Conservation (phyloP, 2,113 vertebrate genomes). For the Lanius collurio region DNA sequence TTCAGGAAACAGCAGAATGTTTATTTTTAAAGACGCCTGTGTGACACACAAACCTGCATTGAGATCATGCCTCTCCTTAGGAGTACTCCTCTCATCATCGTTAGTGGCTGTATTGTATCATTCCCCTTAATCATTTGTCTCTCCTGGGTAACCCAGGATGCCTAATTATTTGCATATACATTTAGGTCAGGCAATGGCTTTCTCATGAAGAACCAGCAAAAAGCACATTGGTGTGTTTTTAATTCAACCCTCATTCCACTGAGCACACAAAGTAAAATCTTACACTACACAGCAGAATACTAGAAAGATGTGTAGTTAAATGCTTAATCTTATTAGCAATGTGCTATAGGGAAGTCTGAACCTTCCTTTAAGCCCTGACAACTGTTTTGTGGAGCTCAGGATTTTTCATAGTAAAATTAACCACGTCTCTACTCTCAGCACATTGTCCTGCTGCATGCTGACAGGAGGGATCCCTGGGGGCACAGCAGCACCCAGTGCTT, state of each 20-base stretch:
- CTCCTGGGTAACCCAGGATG: neutral
- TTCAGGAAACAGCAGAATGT: neutral
- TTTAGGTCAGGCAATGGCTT: slow-evolving; percentile 39
- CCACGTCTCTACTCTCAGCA: neutral
- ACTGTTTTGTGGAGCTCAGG: neutral
- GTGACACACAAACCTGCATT: slow-evolving; percentile 41
- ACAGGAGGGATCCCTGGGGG: neutral
- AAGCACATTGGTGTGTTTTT: neutral
- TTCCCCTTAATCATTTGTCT: neutral
- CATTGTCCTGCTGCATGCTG: neutral
- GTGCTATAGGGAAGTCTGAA: slow-evolving; percentile 10
- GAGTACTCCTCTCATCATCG: neutral
- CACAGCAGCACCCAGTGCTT: neutral
- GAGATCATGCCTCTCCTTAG: neutral
- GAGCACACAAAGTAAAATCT: neutral
- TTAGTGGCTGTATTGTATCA: neutral
- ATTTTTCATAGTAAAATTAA: slow-evolving; percentile 46
- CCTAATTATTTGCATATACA: slow-evolving; percentile 30
- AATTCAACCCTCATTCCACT: neutral
- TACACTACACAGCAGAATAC: neutral
- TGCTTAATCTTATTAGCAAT: slow-evolving; percentile 32
- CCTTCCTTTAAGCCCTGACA: slow-evolving; percentile 34
- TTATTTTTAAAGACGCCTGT: neutral
- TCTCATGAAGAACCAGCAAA: neutral
- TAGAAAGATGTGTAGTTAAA: slow-evolving; percentile 1